Base-by-base conservation (phyloP, 2,113 vertebrate genomes). In the Oreotrochilus melanogaster region DNA sequence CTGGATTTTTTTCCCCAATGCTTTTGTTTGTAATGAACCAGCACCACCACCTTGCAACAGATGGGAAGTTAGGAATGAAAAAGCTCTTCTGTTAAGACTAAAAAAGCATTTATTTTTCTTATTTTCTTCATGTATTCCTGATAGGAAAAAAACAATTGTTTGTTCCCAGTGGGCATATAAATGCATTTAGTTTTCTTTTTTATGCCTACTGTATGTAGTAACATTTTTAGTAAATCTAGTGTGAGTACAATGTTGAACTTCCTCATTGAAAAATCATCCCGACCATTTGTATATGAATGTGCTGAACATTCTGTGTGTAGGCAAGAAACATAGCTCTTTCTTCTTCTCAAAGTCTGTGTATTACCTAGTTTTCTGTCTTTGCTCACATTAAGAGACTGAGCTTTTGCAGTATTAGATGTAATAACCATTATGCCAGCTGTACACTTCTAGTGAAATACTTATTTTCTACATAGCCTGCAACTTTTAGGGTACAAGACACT, bases 401-500 rank as follows among this genome's bases (percentile, higher is more conserved):
- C 42, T 84, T 74, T 71, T 87, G 47, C 31, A 58, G 6, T 24
- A 31, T 65, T 64, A 6, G 43, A 65, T 64, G 6, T 48, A 65
- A 42, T 28, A 61, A 18, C 35, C 25, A 15, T 66, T 80, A 50
- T 58, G 16, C 16, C 60, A 73, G 25, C 62, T 82, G 27, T 54
- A 57, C 39, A 28, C 16, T 5, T 23, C 0, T 1, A 50, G 3
- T 28, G 18, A 78, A 84, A 31, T 58, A 25, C 11, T 67, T 58
- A 4, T 71, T 85, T 76, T 45, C 24, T 28, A 23, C 10, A 7
- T 27, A 78, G 14, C 42, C 54, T 64, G n/a, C 66, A 24, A 21
- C 15, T 78, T 89, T 60, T 47, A 60, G 12, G 33, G 18, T 18
- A 30, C 2, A 3, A 42, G 30, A 25, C 10, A 28, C 0, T 0